Evolutionary conservation across 1,140 invertebrate genomes (phyloP), one percentile per base, ranked within the genome.

Genomic region (Stenopsyche tienmushanensis): DNA sequence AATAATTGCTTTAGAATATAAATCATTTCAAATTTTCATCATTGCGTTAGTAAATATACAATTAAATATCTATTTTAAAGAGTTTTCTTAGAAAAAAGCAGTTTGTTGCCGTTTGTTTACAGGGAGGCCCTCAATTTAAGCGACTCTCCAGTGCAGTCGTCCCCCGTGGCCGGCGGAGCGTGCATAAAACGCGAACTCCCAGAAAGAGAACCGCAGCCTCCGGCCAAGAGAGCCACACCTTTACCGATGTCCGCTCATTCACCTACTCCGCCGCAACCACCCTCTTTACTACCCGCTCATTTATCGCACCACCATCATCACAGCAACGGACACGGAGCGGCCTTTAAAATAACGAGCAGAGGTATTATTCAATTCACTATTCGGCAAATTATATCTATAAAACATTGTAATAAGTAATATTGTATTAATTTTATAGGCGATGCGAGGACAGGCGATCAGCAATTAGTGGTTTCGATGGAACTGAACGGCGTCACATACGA

Each of bases 401-500:
- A n/a, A n/a, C n/a, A n/a, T n/a, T n/a, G n/a, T n/a, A n/a, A n/a
- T n/a, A n/a, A n/a, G n/a, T n/a, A n/a, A n/a, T n/a, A n/a, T n/a
- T n/a, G n/a, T n/a, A n/a, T n/a, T n/a, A n/a, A n/a, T n/a, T n/a
- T n/a, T n/a, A n/a, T n/a, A 89, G 88, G 86, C 62, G 88, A 89
- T 69, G 83, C 85, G 20, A 81, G 77, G 64, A 89, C 90, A 65
- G 87, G 88, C 1, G 92, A 96, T 72, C 91, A 88, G 73, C 95
- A 96, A 15, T 79, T 99, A 42, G 89, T 94, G 25, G 94, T 99
- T 2, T 96, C 91, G 71, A 94, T 99, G 88, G 95, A 98, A 77
- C 85, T 99, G 41, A 98, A 99, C 75, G 96, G 96, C 29, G 87
- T 92, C 13, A 89, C 88, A 73, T 96, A 95, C 73, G 89, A 94